phyloP scores from a whole-genome alignment of 1,140 invertebrate genomes.

The Heliconius congener region DNA sequence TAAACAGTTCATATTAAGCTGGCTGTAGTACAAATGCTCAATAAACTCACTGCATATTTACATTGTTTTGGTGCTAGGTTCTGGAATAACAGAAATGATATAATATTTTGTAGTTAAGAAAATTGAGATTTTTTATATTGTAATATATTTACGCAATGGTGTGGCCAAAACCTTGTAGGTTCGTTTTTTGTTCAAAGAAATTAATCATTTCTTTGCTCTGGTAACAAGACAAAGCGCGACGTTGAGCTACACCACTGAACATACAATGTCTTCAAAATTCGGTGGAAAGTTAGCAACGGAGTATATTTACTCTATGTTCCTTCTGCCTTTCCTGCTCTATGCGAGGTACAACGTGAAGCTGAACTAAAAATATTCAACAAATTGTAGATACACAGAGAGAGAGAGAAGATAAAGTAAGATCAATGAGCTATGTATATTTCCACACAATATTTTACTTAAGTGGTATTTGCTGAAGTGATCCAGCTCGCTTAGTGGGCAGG shows the following conservation, averaged over 20 bases:
- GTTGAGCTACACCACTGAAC: background rate
- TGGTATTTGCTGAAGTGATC: no score
- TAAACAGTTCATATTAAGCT: slow-evolving; percentile 37
- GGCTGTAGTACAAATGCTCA: slow-evolving; percentile 38
- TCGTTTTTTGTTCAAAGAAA: no score
- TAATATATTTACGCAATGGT: background rate
- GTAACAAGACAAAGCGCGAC: background rate
- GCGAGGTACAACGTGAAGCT: background rate
- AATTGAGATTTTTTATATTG: background rate
- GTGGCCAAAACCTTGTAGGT: no score
- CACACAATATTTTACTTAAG: no score
- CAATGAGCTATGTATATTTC: no score
- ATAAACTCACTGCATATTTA: slow-evolving; percentile 43
- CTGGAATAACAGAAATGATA: slow-evolving; percentile 11
- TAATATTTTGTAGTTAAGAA: background rate
- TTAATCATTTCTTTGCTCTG: background rate
- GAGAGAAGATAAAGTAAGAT: no score
- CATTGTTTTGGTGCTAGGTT: slow-evolving; percentile 27
- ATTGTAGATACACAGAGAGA: no score
- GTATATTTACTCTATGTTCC: background rate
- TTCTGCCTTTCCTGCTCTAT: background rate
- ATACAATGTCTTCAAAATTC: background rate
- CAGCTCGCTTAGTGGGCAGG: no score
- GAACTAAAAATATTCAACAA: no score
- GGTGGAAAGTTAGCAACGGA: background rate